These are phyloP conservation scores for Corythoichthys haematopterus DNA, from an alignment of 2,113 vertebrate species.

Conservation along the genomic window DNA sequence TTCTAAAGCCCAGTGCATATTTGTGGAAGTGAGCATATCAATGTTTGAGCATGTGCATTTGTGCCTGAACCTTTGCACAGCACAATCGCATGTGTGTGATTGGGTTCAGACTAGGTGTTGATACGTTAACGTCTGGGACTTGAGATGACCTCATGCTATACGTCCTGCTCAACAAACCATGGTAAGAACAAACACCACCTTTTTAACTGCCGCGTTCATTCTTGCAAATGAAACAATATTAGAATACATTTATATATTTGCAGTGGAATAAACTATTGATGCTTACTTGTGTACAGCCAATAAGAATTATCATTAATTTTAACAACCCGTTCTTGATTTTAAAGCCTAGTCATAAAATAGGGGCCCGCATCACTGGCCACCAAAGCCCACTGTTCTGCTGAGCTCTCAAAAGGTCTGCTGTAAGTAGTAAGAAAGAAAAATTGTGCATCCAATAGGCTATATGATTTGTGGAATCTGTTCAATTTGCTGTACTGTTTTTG, in stretches of 20 bases:
- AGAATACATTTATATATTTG: neutral
- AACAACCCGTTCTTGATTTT: neutral
- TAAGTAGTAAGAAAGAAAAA: constrained; percentile 22
- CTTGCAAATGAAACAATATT: neutral
- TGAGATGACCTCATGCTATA: constrained; percentile 26
- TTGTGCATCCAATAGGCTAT: neutral
- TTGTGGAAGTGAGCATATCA: constrained; percentile 17
- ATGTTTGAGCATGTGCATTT: constrained; percentile 44
- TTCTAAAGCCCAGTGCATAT: constrained; percentile 40
- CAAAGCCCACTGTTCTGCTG: constrained; percentile 4
- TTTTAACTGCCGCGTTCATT: neutral
- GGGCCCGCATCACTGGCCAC: constrained; percentile 2
- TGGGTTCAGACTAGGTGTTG: constrained; percentile 39
- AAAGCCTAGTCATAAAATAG: neutral
- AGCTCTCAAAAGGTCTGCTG: neutral
- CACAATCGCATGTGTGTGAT: constrained; percentile 48
- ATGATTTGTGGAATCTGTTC: neutral
- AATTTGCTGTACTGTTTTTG: neutral
- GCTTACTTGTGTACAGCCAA: too few species aligned
- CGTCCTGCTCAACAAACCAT: constrained; percentile 23
- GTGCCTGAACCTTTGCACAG: constrained; percentile 49
- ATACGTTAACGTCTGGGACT: constrained; percentile 22
- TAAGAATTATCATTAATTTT: neutral
- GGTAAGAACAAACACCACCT: constrained; percentile 38
- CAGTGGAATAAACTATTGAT: too few species aligned